These are phyloP conservation scores for Rhinopomastus cyanomelas DNA, from an alignment of 2,113 vertebrate species.

Conservation along the genomic window DNA sequence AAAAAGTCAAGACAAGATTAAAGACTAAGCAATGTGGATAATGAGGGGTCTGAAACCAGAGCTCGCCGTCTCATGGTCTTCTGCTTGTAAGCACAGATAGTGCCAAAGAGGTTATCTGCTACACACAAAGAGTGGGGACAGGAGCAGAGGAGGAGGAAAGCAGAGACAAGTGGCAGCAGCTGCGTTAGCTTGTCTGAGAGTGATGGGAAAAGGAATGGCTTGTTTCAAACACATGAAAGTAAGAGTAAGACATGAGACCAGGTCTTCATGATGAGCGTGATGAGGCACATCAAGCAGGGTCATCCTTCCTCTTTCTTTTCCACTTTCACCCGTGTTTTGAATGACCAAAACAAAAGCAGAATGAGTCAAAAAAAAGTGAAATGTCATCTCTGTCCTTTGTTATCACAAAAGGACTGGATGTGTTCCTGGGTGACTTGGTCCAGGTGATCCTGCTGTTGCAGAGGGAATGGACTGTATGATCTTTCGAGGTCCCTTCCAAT, in stretches of 20 bases:
- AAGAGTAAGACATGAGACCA: not conserved
- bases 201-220: not conserved
- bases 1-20: not conserved
- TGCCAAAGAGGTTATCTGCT: not conserved
- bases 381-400: not conserved
- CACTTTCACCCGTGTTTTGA: not conserved
- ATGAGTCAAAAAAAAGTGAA: not conserved
- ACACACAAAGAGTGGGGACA: not conserved
- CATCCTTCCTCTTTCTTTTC: not conserved
- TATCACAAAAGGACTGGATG: not conserved
- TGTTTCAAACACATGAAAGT: rapidly evolving
- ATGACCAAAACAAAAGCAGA: not conserved
- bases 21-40: not conserved
- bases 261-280: not conserved
- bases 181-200: not conserved
- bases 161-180: not conserved
- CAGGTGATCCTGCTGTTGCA: too few species aligned
- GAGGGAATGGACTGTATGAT: too few species aligned
- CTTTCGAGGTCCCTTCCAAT: too few species aligned
- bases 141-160: not conserved
- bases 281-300: not conserved
- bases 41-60: not conserved
- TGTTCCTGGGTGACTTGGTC: too few species aligned
- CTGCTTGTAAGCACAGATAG: not conserved
- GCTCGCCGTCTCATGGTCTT: not conserved